These are phyloP conservation scores for Lagorchestes hirsutus DNA, from an alignment of 2,797 vertebrate species.

Conservation along the genomic window DNA sequence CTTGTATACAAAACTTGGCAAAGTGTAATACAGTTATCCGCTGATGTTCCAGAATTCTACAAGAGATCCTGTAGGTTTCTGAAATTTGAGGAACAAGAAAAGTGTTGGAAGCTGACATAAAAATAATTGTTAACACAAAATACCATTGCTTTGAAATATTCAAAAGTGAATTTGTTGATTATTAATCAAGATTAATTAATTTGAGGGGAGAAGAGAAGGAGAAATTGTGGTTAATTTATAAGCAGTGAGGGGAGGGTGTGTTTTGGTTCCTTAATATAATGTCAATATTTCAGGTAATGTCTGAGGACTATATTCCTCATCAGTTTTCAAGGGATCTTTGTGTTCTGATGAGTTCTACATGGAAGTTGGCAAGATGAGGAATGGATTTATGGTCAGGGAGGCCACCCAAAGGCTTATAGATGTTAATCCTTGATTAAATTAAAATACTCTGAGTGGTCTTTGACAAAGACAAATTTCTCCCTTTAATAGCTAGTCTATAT, in stretches of 20 bases:
- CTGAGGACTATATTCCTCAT: not conserved
- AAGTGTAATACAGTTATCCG: not conserved
- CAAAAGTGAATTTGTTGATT: not conserved
- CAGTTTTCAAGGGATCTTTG: not conserved
- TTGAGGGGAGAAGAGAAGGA: not conserved
- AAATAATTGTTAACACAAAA: not conserved
- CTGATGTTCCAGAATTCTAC: not conserved
- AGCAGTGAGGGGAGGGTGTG: not conserved
- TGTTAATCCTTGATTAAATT: not conserved
- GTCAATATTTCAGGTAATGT: not conserved
- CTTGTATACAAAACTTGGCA: not conserved
- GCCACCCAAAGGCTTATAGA: not conserved
- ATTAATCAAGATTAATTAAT: not conserved
- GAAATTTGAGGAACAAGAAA: not conserved
- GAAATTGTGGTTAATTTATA: not conserved
- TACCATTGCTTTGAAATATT: not conserved
- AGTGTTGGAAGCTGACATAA: not conserved
- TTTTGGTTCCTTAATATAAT: not conserved
- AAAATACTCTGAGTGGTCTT: not conserved
- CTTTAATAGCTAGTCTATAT: not conserved
- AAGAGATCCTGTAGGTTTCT: not conserved
- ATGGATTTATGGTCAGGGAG: not conserved
- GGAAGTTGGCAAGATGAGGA: not conserved
- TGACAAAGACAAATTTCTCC: not conserved
- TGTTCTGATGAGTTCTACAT: not conserved